A percentile compares a stretch with the other conserved stretches of the same genome.
These are phyloP conservation scores for Phymorhynchus buccinoides DNA, from an alignment of 1,140 invertebrate genomes.

Conservation along the genomic window DNA sequence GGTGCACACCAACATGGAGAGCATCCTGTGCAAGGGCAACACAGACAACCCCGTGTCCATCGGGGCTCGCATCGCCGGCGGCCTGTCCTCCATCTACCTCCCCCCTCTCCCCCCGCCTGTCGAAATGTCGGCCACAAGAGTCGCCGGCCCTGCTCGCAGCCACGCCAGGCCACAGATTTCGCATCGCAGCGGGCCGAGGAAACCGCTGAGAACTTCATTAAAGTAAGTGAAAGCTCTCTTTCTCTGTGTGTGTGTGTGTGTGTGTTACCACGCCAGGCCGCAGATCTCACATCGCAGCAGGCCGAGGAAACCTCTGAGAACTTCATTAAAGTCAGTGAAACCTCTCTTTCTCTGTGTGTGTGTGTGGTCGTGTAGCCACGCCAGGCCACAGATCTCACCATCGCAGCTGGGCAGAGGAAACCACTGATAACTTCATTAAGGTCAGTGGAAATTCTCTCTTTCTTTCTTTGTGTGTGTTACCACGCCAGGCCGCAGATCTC, in stretches of 20 bases:
- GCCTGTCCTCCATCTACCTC: constrained; percentile 65
- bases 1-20: constrained; percentile 66
- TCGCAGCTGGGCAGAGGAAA: too few relatives aligned
- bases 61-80: constrained; percentile 61
- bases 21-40: constrained; percentile 51
- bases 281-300: too few relatives aligned
- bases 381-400: too few relatives aligned
- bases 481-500: too few relatives aligned
- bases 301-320: too few relatives aligned
- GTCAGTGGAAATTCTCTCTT: too few relatives aligned
- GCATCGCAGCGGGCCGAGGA: constrained; percentile 39
- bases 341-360: too few relatives aligned
- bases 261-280: neutral
- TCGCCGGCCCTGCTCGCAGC: neutral
- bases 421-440: too few relatives aligned
- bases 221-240: constrained; percentile 60
- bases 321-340: too few relatives aligned
- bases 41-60: constrained; percentile 48
- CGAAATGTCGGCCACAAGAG: constrained; percentile 39
- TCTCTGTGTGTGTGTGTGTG: constrained; percentile 9
- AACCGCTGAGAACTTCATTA: constrained; percentile 61
- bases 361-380: too few relatives aligned
- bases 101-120: constrained; percentile 67
- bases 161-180: neutral
- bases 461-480: too few relatives aligned